phyloP scores from a whole-genome alignment of 2,888 invertebrate genomes.

The Amblyteles armatorius region DNA sequence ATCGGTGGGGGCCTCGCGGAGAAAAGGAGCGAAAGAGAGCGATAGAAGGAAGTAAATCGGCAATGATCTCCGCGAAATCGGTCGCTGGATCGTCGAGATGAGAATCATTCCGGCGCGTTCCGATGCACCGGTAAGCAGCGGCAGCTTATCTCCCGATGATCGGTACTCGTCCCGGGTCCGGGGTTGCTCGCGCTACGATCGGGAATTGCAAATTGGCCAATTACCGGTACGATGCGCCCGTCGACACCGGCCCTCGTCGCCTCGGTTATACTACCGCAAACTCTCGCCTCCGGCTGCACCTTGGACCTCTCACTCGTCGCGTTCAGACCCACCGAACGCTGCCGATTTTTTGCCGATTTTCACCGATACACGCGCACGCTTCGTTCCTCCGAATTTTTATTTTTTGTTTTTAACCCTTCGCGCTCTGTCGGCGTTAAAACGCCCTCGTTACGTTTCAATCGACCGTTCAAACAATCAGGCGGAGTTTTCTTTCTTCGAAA shows the following conservation, averaged over 20 bases:
- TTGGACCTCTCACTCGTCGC: conserved; percentile 24
- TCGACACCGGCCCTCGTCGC: conserved; percentile 63
- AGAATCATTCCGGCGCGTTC: conserved; percentile 50
- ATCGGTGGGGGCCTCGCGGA: conserved; percentile 17
- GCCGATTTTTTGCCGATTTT: conserved; percentile 59
- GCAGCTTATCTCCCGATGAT: conserved; percentile 66
- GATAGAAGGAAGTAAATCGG: conserved; percentile 62
- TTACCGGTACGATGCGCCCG: conserved; percentile 72
- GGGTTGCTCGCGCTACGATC: conserved; percentile 62
- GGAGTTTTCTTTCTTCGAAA: not conserved
- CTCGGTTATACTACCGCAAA: conserved; percentile 38
- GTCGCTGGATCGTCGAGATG: conserved; percentile 59
- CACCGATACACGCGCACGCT: conserved; percentile 59
- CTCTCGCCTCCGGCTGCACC: conserved; percentile 52
- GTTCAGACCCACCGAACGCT: conserved; percentile 36
- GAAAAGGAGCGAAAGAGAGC: not conserved
- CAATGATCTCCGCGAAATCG: conserved; percentile 55
- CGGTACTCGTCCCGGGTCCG: conserved; percentile 51
- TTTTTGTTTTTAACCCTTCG: not conserved
- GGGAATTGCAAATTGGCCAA: conserved; percentile 76
- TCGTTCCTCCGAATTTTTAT: conserved; percentile 13
- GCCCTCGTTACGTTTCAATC: conserved; percentile 56
- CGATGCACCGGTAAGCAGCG: conserved; percentile 54
- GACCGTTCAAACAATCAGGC: conserved; percentile 45
- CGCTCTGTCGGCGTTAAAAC: conserved; percentile 40